Evolutionary conservation across 1,140 invertebrate genomes (phyloP), one percentile per base, ranked within the genome.

Genomic region (Neuroterus valhalla): DNA sequence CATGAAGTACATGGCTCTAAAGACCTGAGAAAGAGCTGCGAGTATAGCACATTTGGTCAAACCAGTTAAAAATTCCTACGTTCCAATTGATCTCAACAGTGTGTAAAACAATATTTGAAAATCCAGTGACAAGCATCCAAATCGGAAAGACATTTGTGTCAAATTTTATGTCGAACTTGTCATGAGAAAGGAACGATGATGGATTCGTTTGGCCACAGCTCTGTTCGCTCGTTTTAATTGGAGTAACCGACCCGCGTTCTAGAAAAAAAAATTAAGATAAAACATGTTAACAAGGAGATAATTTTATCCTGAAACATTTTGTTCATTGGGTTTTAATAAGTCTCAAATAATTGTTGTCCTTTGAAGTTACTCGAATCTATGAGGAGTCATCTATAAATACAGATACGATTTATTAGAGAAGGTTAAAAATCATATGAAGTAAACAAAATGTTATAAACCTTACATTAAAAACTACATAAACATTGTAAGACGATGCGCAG

Each of bases 221-320:
- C 52, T 26, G 23, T 62, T 62, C 15, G 15, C 12, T 62, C 52
- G 26, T 62, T 62, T 62, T 62, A 62, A 62, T 62, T 62, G 52
- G 52, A 62, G 23, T 62, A 62, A 62, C 52, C 52, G 31, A 26
- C 2, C 8, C 3, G 8, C 52, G 2, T 5, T 62, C 23, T 1
- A 62, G 4, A 52, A 19, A 52, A 52, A 52, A 52, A 52, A 8
- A 2, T 0, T 26, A 66, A 62, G 4, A 67, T 26, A 67, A 44
- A 68, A 44, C 45, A 14, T 68, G 21, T 45, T 68, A 68, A 45
- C 42, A 68, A 14, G 10, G 23, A 46, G 67, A 23, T 45, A 45
- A 68, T 21, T 14, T 23, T 23, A 68, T 68, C 67, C 19, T n/a
- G n/a, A 5, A 14, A 23, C 38, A n/a, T 43, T 3, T 44, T 67